These are phyloP conservation scores for Habropoda laboriosa DNA, from an alignment of 1,140 invertebrate species.

Conservation along the genomic window DNA sequence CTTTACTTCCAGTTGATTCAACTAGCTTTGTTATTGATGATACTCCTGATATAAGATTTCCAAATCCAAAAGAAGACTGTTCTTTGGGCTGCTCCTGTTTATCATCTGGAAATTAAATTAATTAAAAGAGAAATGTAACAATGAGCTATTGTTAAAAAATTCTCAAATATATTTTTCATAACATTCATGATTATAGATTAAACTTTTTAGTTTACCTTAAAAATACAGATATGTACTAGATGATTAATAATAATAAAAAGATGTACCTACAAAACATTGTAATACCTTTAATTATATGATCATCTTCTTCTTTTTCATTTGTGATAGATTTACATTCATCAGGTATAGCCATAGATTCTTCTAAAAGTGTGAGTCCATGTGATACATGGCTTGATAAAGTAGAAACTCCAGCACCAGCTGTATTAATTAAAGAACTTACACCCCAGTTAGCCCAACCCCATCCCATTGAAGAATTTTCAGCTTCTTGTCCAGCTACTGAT, in stretches of 20 bases:
- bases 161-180: background rate
- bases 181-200: background rate
- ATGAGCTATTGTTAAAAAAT: background rate
- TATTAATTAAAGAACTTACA: conserved; percentile 87
- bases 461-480: conserved; percentile 46
- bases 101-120: conserved; percentile 55
- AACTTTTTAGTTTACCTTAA: too few relatives aligned
- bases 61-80: conserved; percentile 82
- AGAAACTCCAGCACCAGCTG: conserved; percentile 87
- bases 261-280: background rate
- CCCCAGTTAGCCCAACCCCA: conserved; percentile 88
- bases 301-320: conserved; percentile 73
- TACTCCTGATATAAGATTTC: conserved; percentile 86
- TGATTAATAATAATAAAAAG: background rate
- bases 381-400: conserved; percentile 90
- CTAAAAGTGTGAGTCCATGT: conserved; percentile 89
- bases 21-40: conserved; percentile 87
- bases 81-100: conserved; percentile 55
- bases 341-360: conserved; percentile 89
- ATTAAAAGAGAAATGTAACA: conserved; percentile 8
- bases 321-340: conserved; percentile 83
- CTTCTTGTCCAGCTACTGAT: conserved; percentile 43
- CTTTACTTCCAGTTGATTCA: conserved; percentile 89
- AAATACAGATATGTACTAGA: background rate
- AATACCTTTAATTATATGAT: conserved; percentile 49